Evolutionary conservation across 2,113 vertebrate species (phyloP).

Genomic region (Scopus umbretta): DNA sequence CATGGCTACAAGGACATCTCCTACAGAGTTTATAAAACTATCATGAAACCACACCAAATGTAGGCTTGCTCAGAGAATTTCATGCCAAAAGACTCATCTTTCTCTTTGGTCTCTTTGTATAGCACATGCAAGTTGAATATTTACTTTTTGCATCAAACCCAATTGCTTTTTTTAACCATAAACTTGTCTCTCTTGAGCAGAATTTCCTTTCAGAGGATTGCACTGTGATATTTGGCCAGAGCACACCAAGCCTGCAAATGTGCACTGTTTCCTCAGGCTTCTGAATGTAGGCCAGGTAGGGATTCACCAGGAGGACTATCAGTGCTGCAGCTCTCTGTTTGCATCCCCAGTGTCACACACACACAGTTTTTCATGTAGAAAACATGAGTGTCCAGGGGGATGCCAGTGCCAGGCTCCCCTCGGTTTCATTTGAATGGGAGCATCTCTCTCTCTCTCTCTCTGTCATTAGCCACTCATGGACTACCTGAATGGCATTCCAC

Average conservation of each 20-base stretch:
- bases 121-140: neutral
- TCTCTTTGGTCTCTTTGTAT: neutral
- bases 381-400: neutral
- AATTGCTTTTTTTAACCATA: neutral
- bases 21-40: neutral
- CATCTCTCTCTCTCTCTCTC: neutral
- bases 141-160: neutral
- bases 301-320: neutral
- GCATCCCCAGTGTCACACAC: neutral
- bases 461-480: neutral
- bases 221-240: neutral
- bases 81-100: neutral
- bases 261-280: neutral
- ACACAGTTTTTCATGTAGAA: neutral
- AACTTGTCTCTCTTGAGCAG: neutral
- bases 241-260: neutral
- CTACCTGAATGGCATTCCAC: neutral
- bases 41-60: neutral
- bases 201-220: neutral
- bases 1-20: neutral
- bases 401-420: neutral
- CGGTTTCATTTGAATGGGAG: neutral
- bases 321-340: neutral
- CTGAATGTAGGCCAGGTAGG: neutral
- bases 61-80: neutral